phyloP scores from a whole-genome alignment of 2,888 invertebrate genomes.

The Andrena bucephala region DNA sequence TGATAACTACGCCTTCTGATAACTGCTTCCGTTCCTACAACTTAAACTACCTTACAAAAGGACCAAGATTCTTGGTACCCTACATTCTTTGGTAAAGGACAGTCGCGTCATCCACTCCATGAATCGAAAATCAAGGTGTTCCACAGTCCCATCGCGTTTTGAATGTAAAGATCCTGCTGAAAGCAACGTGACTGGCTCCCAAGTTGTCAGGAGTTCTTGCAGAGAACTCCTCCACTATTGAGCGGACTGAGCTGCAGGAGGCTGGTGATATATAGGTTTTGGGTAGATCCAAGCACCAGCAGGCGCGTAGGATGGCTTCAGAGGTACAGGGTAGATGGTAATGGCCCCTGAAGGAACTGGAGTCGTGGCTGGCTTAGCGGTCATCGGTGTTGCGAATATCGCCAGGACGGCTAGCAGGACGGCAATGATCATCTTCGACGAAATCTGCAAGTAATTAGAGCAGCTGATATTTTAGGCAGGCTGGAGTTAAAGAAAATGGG shows the following conservation, averaged over 20 bases:
- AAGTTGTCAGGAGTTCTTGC: neutral
- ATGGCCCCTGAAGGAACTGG: slow-evolving; percentile 71
- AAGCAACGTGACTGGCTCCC: slow-evolving; percentile 8
- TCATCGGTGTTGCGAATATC: slow-evolving; percentile 21
- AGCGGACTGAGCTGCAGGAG: slow-evolving; percentile 15
- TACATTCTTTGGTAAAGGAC: neutral
- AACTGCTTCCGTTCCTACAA: no score
- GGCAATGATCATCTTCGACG: slow-evolving; percentile 25
- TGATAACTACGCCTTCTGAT: no score
- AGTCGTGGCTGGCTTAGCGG: slow-evolving; percentile 36
- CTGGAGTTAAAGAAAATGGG: no score
- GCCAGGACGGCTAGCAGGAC: slow-evolving; percentile 20
- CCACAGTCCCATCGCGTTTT: neutral
- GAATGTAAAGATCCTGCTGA: slow-evolving; percentile 3
- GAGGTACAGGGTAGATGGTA: slow-evolving; percentile 73
- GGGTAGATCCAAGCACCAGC: slow-evolving; percentile 70
- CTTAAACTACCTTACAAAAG: neutral
- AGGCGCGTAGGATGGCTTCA: slow-evolving; percentile 69
- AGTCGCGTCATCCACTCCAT: neutral
- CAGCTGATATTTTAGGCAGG: neutral
- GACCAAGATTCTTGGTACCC: neutral
- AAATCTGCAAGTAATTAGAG: slow-evolving; percentile 42
- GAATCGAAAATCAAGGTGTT: neutral
- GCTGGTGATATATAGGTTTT: slow-evolving; percentile 47
- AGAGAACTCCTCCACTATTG: neutral